Conservation (phyloP, 2,797 vertebrate genomes). For the Schizothorax lantsangensis region DNA sequence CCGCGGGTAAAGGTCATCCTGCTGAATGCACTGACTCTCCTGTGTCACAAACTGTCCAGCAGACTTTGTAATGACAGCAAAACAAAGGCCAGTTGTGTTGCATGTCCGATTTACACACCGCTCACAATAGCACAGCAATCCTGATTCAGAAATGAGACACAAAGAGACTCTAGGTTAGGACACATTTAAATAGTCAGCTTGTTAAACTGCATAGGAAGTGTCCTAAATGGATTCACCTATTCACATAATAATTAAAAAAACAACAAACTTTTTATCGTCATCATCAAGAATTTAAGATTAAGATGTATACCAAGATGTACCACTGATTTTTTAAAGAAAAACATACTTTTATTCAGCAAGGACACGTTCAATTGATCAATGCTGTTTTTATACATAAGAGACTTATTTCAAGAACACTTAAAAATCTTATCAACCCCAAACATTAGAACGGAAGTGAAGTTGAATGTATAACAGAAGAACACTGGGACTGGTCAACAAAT, state of each 20-base stretch:
- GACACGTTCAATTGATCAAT: not conserved
- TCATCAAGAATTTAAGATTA: not conserved
- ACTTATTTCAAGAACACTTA: not conserved
- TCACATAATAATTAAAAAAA: not conserved
- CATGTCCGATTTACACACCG: conserved; percentile 84
- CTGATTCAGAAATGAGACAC: conserved; percentile 56
- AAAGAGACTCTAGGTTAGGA: not conserved
- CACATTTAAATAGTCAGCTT: not conserved
- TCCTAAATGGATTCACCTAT: not conserved
- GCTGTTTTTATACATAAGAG: not conserved
- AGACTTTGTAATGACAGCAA: conserved; percentile 76
- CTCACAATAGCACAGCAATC: conserved; percentile 84
- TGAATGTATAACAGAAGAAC: not conserved
- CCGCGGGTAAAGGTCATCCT: conserved; percentile 79
- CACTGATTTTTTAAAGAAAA: not conserved
- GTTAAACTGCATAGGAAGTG: not conserved
- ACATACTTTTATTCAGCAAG: not conserved
- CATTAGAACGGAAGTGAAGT: no score
- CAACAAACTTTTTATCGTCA: not conserved
- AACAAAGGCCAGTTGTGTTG: conserved; percentile 84
- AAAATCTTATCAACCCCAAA: no score
- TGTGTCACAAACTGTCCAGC: conserved; percentile 75
- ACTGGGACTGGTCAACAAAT: not conserved
- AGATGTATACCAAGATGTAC: not conserved
- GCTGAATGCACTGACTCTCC: conserved; percentile 80